Evolutionary conservation across 2,888 invertebrate genomes (phyloP).

Genomic region (Dynastes grantii): DNA sequence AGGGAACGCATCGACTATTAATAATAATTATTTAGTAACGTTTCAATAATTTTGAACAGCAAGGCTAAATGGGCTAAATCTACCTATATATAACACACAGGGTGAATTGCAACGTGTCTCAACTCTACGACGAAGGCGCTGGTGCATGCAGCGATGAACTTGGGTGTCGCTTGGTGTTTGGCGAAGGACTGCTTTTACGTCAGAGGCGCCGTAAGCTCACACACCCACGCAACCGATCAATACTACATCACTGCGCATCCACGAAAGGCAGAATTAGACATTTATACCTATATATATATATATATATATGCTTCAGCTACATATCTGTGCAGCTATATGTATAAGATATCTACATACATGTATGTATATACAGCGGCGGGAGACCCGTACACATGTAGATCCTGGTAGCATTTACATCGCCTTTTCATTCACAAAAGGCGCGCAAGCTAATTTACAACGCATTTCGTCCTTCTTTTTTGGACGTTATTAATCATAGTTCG

Average conservation of each 20-base stretch:
- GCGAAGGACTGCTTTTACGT: slow-evolving; percentile 65
- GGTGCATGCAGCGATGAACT: not conserved
- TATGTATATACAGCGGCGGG: slow-evolving; percentile 6
- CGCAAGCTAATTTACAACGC: slow-evolving; percentile 29
- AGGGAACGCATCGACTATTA: not conserved
- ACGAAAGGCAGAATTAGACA: slow-evolving; percentile 55
- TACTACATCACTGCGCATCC: slow-evolving; percentile 63
- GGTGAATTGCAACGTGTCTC: slow-evolving; percentile 1
- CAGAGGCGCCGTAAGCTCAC: slow-evolving; percentile 67
- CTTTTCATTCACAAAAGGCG: slow-evolving; percentile 50
- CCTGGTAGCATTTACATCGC: slow-evolving; percentile 59
- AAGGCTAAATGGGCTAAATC: not conserved
- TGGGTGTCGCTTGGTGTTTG: slow-evolving; percentile 43
- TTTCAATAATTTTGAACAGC: not conserved
- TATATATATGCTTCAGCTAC: not conserved
- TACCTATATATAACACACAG: not conserved
- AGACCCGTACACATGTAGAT: not conserved
- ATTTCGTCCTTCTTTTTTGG: not conserved
- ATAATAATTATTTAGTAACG: not conserved
- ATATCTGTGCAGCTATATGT: not conserved
- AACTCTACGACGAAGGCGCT: not conserved
- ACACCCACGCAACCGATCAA: slow-evolving; percentile 62
- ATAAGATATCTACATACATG: not conserved
- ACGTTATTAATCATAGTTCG: slow-evolving; percentile 20
- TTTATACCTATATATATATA: not conserved